Evolutionary conservation across 2,113 vertebrate genomes (phyloP), one percentile per base, ranked within the genome.

Genomic region (Podocnemis expansa): DNA sequence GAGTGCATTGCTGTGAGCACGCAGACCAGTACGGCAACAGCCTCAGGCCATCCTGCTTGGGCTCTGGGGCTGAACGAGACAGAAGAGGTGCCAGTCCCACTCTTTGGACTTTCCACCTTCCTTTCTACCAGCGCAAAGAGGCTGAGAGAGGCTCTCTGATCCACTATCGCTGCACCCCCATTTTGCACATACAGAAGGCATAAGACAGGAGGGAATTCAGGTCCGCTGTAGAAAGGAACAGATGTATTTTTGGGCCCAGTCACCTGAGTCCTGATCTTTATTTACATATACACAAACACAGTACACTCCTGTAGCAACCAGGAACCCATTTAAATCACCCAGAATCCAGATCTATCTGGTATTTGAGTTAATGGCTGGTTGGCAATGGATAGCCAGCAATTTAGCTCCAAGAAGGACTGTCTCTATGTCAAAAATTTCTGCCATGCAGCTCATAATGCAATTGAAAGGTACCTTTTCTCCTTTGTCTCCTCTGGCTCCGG

Each of bases 391-490:
- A 67, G 14, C 34, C 16, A 34, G 34, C 16, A 16, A 52, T 16
- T 67, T 34, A 67, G 34, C 60, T 16, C 58, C 11, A 13, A 51
- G 12, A 63, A 7, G 34, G 29, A 17, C 7, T 29, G 13, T 24
- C 21, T 24, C 21, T 29, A 8, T 29, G 51, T 31, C 41, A 89
- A 81, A 56, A 52, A 43, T 9, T 29, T 5, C 29, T n/a, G 47
- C n/a, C n/a, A n/a, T n/a, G n/a, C 4, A n/a, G 6, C 24, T 9
- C 22, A 51, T 31, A 49, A 34, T n/a, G 52, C 79, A 34, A 51
- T 1, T 16, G 41, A 84, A 85, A 80, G 0, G 1, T 93, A 98
- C 97, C 97, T 98, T 98, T 82, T 97, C 96, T 88, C 96, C 96
- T 91, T 95, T 97, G 56, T 91, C 94, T 90, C 97, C 96, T 25